Base-by-base conservation (phyloP, 2,797 vertebrate genomes). In the Parauchenoglanis ngamensis region DNA sequence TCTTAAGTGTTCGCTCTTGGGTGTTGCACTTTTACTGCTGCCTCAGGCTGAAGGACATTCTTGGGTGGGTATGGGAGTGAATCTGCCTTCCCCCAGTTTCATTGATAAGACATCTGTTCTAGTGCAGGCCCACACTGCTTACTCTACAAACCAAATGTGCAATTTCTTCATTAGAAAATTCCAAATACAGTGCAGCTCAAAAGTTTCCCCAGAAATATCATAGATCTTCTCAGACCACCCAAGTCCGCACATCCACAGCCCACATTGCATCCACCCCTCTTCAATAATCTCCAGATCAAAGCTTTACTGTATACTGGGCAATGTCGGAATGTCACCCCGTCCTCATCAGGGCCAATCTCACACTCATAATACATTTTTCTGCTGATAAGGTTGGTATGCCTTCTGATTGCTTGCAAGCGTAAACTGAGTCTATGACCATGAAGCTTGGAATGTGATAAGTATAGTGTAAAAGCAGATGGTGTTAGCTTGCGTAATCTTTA, bases 351-450 rank as follows among this genome's bases (percentile, higher is more conserved):
- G 82, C 88, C 68, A 87, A 82, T 78, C 83, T 87, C 81, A 89
- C 70, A 93, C 87, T 70, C 91, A 88, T 92, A 89, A 84, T 87
- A 89, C 92, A 76, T 92, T 94, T 95, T 94, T 94, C 94, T 94
- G 90, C 89, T 91, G 94, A 95, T 95, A 94, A 91, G 89, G 56
- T 81, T 91, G 91, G 94, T 88, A 94, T 94, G 93, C 85, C 68
- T 84, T 78, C 61, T 88, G 90, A 92, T 92, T 80, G 84, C 72
- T 13, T 5, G 0, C 1, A 44, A 44, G 35, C 7, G 25, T 87
- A 78, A 84, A 82, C 86, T 91, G 88, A 92, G 93, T 92, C 90
- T 86, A 63, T 85, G 83, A 91, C 93, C 92, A 88, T 89, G 90
- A 91, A 56, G 25, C 75, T 82, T 44, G 83, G 68, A 75, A 67